A percentile compares a stretch with the other conserved stretches of the same genome.
Conservation (phyloP, 2,113 vertebrate genomes). For the Siniperca knerii region DNA sequence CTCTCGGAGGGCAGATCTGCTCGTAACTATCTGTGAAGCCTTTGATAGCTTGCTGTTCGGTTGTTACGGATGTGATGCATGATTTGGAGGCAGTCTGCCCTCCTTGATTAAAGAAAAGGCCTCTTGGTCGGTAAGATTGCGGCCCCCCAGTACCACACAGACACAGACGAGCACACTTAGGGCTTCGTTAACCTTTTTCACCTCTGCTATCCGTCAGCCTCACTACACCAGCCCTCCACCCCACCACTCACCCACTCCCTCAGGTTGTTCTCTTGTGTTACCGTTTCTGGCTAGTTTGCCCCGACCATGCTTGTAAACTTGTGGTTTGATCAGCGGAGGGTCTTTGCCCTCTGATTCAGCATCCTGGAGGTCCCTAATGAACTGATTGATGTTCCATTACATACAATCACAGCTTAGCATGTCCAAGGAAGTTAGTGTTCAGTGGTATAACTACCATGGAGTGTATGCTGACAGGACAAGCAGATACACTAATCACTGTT, state of each 20-base stretch:
- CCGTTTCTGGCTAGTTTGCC: conserved; percentile 28
- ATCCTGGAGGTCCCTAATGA: conserved; percentile 71
- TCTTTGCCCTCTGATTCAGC: conserved; percentile 52
- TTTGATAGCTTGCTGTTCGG: conserved; percentile 74
- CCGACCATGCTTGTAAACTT: conserved; percentile 53
- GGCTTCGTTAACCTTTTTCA: conserved; percentile 83
- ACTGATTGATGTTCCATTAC: conserved; percentile 72
- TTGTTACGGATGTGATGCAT: conserved; percentile 83
- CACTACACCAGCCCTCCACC: conserved; percentile 18
- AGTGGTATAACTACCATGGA: conserved; percentile 25
- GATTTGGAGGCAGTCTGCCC: conserved; percentile 76
- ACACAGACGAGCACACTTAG: conserved; percentile 53
- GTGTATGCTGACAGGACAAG: conserved; percentile 47
- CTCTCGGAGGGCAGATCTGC: conserved; percentile 67
- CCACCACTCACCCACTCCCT: conserved; percentile 24
- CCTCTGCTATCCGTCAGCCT: conserved; percentile 69
- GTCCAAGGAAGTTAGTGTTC: conserved; percentile 51
- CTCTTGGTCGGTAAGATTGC: conserved; percentile 49
- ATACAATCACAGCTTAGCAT: conserved; percentile 70
- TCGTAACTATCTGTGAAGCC: conserved; percentile 78
- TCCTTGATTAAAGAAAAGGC: conserved; percentile 84
- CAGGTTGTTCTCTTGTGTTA: conserved; percentile 63
- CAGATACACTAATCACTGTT: conserved; percentile 41
- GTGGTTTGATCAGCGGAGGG: conserved; percentile 64
- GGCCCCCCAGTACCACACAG: conserved; percentile 73